phyloP scores from a whole-genome alignment of 2,113 vertebrate genomes.

The Maccullochella peelii region DNA sequence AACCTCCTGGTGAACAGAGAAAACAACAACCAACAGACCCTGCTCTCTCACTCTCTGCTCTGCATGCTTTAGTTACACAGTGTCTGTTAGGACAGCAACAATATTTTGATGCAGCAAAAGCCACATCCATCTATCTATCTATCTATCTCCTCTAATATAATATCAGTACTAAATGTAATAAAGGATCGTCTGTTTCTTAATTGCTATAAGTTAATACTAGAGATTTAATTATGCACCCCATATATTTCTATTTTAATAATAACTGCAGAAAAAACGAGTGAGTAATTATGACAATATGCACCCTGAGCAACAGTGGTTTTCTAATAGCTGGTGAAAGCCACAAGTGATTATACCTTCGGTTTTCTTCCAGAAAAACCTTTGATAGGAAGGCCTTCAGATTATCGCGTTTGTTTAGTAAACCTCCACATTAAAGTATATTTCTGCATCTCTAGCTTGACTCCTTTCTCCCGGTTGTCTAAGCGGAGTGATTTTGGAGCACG shows the following conservation, averaged over 20 bases:
- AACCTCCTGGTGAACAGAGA: constrained; percentile 83
- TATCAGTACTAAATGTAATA: no score
- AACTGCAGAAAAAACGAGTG: neutral
- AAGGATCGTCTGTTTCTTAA: neutral
- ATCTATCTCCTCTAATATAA: no score
- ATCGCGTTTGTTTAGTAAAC: constrained; percentile 91
- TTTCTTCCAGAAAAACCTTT: constrained; percentile 85
- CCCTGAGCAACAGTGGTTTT: constrained; percentile 66
- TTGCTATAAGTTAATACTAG: neutral
- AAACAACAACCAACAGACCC: constrained; percentile 67
- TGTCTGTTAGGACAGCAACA: neutral
- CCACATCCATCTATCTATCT: neutral
- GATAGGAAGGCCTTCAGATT: constrained; percentile 86
- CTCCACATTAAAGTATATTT: constrained; percentile 87
- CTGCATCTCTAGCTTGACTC: constrained; percentile 85
- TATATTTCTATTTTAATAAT: constrained; percentile 10
- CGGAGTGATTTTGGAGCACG: constrained; percentile 93
- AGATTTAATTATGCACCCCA: neutral
- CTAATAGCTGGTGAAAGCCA: constrained; percentile 90
- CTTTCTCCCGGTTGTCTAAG: constrained; percentile 78
- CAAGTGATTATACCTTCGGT: constrained; percentile 85
- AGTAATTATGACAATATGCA: neutral
- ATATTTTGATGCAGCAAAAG: neutral
- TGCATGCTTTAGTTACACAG: constrained; percentile 38
- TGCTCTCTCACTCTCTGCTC: constrained; percentile 44